Evolutionary conservation across 1,140 invertebrate species (phyloP), one percentile per base, ranked within the genome.

Genomic region (Megathymus violae): DNA sequence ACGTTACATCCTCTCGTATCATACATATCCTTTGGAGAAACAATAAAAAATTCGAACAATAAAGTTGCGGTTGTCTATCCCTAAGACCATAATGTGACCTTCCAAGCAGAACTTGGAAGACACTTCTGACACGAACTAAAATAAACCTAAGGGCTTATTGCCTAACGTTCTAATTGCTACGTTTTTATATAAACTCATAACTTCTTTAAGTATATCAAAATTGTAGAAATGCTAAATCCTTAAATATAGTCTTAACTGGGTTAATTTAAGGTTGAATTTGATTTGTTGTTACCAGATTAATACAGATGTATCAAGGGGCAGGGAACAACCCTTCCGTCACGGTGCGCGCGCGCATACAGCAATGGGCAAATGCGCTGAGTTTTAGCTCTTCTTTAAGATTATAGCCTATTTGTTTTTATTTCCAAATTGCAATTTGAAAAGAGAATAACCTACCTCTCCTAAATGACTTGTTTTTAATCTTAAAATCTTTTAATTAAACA

Each of bases 21-120:
- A 69, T 64, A 64, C 54, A 58, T 73, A 70, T 67, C 76, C 74
- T 71, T 70, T 48, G 40, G n/a, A n/a, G 51, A 69, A 77, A 87
- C 76, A 82, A 88, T 82, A 83, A 81, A 75, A 82, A 72, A 70
- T 83, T 82, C 61, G 46, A 79, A 88, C 78, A 84, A 83, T 82
- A 78, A 79, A 75, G 62, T 67, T 85, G 87, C 70, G 85, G 85
- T 89, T 74, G 75, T 64, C 71, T 76, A 77, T 69, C 76, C 83
- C 82, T 78, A 73, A 80, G 73, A 84, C 69, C 68, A 79, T 71
- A 73, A 76, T 74, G 78, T 78, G 78, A 74, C 82, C 80, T 76
- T 36, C 78, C 74, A 87, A 78, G 72, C 83, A 84, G 72, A 84
- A 89, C 79, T 54, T 62, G 40, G 47, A 69, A 70, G 68, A 60